These are phyloP conservation scores for Entosphenus tridentatus DNA, from an alignment of 2,113 vertebrate genomes.

Conservation along the genomic window DNA sequence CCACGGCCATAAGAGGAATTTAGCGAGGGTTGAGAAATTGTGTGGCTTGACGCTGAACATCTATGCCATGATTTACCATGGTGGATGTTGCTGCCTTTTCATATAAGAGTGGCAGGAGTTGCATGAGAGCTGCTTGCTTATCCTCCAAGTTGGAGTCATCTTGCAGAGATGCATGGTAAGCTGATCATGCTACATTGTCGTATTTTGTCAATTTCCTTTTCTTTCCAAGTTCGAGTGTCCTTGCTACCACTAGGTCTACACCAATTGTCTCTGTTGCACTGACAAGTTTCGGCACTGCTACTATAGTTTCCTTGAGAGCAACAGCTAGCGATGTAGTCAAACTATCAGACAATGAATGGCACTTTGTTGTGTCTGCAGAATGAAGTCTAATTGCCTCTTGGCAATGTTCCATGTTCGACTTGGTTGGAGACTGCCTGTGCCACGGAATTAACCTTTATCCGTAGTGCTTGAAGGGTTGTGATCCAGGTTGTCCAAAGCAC, in stretches of 20 bases:
- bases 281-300: not conserved
- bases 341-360: not conserved
- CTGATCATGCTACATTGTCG: conserved; percentile 1
- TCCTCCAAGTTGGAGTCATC: not conserved
- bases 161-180: not conserved
- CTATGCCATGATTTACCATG: not conserved
- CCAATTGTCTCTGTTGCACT: not conserved
- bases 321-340: not conserved
- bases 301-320: not conserved
- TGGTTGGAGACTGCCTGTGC: not conserved
- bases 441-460: not conserved
- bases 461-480: not conserved
- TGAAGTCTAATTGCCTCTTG: not conserved
- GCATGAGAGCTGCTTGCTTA: not conserved
- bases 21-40: not conserved
- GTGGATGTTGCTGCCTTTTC: conserved; percentile 2
- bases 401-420: not conserved
- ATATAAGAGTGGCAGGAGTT: not conserved
- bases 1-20: not conserved
- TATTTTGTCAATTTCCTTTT: not conserved
- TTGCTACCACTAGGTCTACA: not conserved
- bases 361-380: not conserved
- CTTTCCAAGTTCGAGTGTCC: not conserved
- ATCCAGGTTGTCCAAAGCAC: not conserved
- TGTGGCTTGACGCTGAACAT: not conserved